Base-by-base conservation (phyloP, 2,888 invertebrate genomes). In the Conops quadrifasciatus region DNA sequence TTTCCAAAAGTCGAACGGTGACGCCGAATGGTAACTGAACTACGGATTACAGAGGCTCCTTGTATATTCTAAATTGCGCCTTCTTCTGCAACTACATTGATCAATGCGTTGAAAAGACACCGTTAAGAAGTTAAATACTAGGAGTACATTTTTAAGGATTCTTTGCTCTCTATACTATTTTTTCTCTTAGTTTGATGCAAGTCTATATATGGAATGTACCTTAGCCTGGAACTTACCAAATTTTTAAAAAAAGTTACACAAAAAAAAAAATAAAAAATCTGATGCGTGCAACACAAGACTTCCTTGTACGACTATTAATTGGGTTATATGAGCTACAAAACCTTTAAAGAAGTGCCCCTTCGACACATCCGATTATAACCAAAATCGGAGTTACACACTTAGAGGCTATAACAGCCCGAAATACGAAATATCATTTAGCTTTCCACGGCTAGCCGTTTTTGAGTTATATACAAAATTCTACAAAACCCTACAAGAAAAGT, bases 1-100 rank as follows among this genome's bases (percentile, higher is more conserved):
- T 81, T 99, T 99, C 88, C 98, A 98, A 88, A 97, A 96, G 88
- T 97, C 98, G 16, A 95, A 93, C 81, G 99, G 99, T 77, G 99
- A 99, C 89, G 98, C 98, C 28, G 99, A 99, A 86, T 99, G 99
- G 98, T 99, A 90, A 90, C 30, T 56, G 21, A 26, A 49, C n/a
- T 51, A 19, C 49, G 3, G n/a, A 5, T 49, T 11, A 59, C 24
- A 2, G 59, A 26, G n/a, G 26, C 59, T 16, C 24, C 19, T 19
- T 15, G 58, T 26, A 16, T 30, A 11, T 19, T 21, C n/a, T 62
- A 15, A 62, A 4, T 11, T 43, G 43, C 19, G 3, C 19, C 43
- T 43, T 62, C 16, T 19, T 21, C 19, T 21, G 30, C 9, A 19
- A 30, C 60, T 19, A 43, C 3, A 19, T n/a, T 59, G 36, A 19